Evolutionary conservation across 2,888 invertebrate genomes (phyloP).

Genomic region (Allophyes oxyacanthae): DNA sequence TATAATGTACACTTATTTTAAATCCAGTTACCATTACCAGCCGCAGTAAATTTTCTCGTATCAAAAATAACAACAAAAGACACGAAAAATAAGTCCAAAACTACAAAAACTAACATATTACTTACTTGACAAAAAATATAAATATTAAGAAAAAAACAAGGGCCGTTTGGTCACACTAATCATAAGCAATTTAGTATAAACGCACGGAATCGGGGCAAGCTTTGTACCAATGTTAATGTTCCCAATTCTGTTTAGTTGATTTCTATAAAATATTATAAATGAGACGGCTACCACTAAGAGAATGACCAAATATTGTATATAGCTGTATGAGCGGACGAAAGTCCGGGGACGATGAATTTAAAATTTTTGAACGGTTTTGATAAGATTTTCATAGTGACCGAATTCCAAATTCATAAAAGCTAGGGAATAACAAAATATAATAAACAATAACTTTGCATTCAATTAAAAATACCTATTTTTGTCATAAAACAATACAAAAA

Average conservation of each 20-base stretch:
- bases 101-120: conserved; percentile 61
- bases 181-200: conserved; percentile 82
- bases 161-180: conserved; percentile 75
- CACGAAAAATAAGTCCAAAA: conserved; percentile 47
- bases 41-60: conserved; percentile 7
- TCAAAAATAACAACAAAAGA: conserved; percentile 36
- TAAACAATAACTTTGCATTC: no score
- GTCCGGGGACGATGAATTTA: conserved; percentile 31
- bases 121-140: conserved; percentile 50
- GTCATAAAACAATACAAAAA: no score
- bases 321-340: conserved; percentile 66
- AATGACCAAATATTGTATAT: conserved; percentile 87
- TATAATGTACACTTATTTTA: no score
- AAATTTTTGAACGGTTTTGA: no score
- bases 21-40: no score
- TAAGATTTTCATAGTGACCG: no score
- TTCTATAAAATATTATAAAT: conserved; percentile 89
- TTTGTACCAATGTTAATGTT: conserved; percentile 85
- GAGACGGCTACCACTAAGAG: conserved; percentile 88
- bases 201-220: conserved; percentile 79
- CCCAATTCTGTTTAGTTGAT: conserved; percentile 87
- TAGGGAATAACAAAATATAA: no score
- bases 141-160: conserved; percentile 52
- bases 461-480: no score
- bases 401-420: no score